phyloP scores from a whole-genome alignment of 2,888 invertebrate genomes.

The Cataglyphis rosenhaueri region DNA sequence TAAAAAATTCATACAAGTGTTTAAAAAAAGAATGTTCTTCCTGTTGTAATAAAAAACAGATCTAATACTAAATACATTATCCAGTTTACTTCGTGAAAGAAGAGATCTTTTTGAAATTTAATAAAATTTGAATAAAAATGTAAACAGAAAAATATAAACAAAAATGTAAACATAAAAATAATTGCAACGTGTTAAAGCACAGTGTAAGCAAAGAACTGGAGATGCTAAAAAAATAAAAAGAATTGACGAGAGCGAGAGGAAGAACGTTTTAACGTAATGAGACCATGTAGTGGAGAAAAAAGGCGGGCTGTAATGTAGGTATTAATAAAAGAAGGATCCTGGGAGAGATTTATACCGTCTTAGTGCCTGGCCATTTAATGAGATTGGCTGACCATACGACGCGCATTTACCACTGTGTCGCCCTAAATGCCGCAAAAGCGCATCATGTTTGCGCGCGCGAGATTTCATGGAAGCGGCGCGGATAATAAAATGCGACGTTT shows the following conservation, averaged over 20 bases:
- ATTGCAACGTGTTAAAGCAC: neutral
- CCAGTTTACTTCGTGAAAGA: neutral
- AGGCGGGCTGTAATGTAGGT: neutral
- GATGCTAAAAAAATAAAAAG: neutral
- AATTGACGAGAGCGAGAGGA: slow-evolving; percentile 12
- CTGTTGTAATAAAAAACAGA: neutral
- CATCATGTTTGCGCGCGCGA: slow-evolving; percentile 20
- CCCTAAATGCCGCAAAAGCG: slow-evolving; percentile 34
- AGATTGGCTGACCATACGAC: slow-evolving; percentile 6
- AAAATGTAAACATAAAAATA: neutral
- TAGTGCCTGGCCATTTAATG: neutral
- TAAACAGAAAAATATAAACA: neutral
- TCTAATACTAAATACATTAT: neutral
- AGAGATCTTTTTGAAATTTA: neutral
- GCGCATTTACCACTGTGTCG: slow-evolving; percentile 43
- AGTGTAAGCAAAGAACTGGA: neutral
- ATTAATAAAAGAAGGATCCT: slow-evolving; percentile 40
- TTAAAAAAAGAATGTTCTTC: neutral
- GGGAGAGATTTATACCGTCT: neutral
- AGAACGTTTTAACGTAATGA: slow-evolving; percentile 42
- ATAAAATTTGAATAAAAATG: neutral
- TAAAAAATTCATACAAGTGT: neutral
- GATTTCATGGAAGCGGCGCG: slow-evolving; percentile 14
- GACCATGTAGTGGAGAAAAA: slow-evolving; percentile 12
- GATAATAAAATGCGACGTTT: slow-evolving; percentile 39